A percentile compares a stretch with the other conserved stretches of the same genome.
phyloP scores from a whole-genome alignment of 2,888 invertebrate genomes.

The Rhorus exstirpatorius region DNA sequence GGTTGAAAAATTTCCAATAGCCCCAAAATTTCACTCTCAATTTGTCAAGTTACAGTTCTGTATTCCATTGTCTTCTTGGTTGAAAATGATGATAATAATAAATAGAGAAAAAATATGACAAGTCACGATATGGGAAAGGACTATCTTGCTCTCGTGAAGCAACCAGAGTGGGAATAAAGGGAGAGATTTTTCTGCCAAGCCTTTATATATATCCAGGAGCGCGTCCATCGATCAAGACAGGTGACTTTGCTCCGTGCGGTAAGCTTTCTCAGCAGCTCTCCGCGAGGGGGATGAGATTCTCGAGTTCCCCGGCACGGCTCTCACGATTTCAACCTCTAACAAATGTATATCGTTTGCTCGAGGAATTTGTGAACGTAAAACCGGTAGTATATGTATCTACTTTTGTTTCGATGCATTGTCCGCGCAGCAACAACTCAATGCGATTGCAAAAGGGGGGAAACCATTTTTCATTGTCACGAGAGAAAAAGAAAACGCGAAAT shows the following conservation, averaged over 20 bases:
- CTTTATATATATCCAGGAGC: conserved; percentile 13
- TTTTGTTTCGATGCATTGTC: conserved; percentile 31
- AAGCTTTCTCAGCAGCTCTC: background rate
- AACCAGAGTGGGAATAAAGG: conserved; percentile 10
- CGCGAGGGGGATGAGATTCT: conserved; percentile 35
- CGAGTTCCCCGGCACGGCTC: conserved; percentile 64
- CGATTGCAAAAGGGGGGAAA: background rate
- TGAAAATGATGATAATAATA: background rate
- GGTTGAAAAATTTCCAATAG: background rate
- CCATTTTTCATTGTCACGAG: background rate
- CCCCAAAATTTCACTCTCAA: background rate
- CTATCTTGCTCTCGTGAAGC: conserved; percentile 35
- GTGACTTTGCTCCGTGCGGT: conserved; percentile 51
- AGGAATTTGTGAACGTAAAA: conserved; percentile 66
- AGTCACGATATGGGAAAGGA: conserved; percentile 61
- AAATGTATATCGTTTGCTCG: conserved; percentile 69
- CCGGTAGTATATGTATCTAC: conserved; percentile 47
- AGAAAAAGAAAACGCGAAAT: too few relatives aligned
- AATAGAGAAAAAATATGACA: background rate
- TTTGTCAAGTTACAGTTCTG: background rate
- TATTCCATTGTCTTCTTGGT: background rate
- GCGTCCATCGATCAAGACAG: conserved; percentile 69
- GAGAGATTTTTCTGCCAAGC: conserved; percentile 8
- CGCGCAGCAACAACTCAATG: background rate
- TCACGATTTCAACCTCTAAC: conserved; percentile 68